Percentiles rank a stretch among this genome's conserved stretches.
phyloP scores from a whole-genome alignment of 1,140 invertebrate genomes.

The Drosophila kurseongensis region DNA sequence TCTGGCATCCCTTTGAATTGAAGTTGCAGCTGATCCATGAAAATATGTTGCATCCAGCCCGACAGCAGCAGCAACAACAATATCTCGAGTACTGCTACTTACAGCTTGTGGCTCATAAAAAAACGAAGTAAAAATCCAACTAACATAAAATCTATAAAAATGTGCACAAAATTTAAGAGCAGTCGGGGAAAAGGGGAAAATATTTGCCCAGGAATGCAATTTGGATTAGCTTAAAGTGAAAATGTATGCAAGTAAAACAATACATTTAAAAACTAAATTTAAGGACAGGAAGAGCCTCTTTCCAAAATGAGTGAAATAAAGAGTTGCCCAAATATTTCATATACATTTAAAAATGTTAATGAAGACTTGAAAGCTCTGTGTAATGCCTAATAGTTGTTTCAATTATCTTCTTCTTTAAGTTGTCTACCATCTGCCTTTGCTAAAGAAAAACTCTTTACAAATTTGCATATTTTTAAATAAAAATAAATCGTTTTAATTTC shows the following conservation, averaged over 20 bases:
- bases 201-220: conserved; percentile 49
- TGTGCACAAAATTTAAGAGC: conserved; percentile 51
- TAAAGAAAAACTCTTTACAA: neutral
- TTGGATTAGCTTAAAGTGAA: conserved; percentile 39
- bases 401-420: too few relatives aligned
- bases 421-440: too few relatives aligned
- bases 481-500: neutral
- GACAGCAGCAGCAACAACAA: conserved; percentile 39
- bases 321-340: too few relatives aligned
- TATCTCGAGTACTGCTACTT: conserved; percentile 67
- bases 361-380: too few relatives aligned
- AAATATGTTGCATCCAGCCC: conserved; percentile 74
- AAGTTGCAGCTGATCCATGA: conserved; percentile 82
- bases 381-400: too few relatives aligned
- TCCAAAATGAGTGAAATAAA: too few relatives aligned
- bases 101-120: conserved; percentile 61
- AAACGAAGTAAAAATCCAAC: conserved; percentile 36
- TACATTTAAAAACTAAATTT: neutral
- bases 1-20: conserved; percentile 64
- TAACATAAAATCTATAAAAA: conserved; percentile 53
- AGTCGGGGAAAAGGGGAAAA: conserved; percentile 16
- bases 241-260: neutral
- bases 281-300: too few relatives aligned
- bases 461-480: neutral
- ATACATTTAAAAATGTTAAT: too few relatives aligned